Conservation (phyloP, 2,797 vertebrate species). For the Sebastes steindachneri region DNA sequence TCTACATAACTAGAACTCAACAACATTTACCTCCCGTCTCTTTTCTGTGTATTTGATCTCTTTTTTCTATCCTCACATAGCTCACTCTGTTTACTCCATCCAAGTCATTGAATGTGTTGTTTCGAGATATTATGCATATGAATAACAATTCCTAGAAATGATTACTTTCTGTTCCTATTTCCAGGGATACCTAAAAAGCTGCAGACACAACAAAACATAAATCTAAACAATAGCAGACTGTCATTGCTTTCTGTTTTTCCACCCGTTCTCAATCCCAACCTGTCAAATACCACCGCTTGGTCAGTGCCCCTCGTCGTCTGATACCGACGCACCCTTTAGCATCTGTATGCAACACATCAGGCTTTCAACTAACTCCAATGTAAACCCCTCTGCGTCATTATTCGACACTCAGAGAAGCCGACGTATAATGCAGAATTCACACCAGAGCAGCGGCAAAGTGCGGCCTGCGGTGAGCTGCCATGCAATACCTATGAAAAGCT, state of each 20-base stretch:
- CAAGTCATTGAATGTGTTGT: neutral
- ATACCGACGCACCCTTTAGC: no score
- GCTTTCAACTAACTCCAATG: neutral
- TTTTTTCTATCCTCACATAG: neutral
- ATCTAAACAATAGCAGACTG: neutral
- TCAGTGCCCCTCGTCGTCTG: no score
- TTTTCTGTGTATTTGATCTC: neutral
- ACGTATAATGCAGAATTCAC: no score
- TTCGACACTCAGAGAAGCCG: no score
- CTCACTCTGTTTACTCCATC: neutral
- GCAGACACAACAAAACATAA: neutral
- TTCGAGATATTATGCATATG: neutral
- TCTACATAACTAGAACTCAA: neutral
- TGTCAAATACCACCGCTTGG: no score
- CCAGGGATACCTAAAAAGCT: conserved; percentile 1
- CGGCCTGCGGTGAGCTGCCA: no score
- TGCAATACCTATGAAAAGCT: no score
- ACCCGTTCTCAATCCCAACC: neutral
- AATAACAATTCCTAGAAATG: conserved; percentile 5
- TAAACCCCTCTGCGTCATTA: neutral
- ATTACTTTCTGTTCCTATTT: neutral
- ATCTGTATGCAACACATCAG: neutral
- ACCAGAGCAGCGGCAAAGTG: no score
- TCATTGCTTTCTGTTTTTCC: neutral
- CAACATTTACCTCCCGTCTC: neutral